Evolutionary conservation across 1,140 invertebrate genomes (phyloP), one percentile per base, ranked within the genome.

Genomic region (Diuraphis noxia): DNA sequence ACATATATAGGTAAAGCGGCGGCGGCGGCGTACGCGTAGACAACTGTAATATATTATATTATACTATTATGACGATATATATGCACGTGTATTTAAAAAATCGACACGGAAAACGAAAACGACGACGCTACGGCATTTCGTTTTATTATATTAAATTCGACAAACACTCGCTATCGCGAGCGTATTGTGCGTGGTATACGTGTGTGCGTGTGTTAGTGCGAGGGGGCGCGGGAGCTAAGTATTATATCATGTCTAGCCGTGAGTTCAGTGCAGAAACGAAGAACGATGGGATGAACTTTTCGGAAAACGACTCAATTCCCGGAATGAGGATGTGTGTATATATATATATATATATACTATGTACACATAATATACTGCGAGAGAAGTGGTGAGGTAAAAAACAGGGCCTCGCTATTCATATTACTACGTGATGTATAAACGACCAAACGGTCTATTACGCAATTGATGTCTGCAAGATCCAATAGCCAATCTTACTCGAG

Each of bases 381-480:
- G 3, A 38, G 43, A 19, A 36, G 34, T 34, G n/a, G 23, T 72
- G 34, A 6, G n/a, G 19, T 36, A 87, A 49, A 87, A 7, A 49
- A 23, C 34, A 34, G 6, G 36, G 49, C 4, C 8, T 34, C 25
- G 10, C 40, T 41, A 82, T 82, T 82, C 81, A 41, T 82, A 86
- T 86, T 36, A 86, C 9, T n/a, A 49, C 25, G 19, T 40, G 25
- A 63, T 19, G 43, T 89, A 72, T 36, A 79, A 89, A 77, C 36
- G 30, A 88, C 30, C 52, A 30, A 40, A 77, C 52, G 7, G 88
- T 89, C 88, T 89, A 89, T 89, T 89, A 34, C 63, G 36, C 88
- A 46, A 36, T 79, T 77, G 63, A 89, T 79, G 40, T 79, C 46
- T 23, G 46, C 63, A 40, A 23, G 43, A n/a, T 30, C 63, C 63